phyloP scores from a whole-genome alignment of 2,113 vertebrate species.

The Stegastes partitus region DNA sequence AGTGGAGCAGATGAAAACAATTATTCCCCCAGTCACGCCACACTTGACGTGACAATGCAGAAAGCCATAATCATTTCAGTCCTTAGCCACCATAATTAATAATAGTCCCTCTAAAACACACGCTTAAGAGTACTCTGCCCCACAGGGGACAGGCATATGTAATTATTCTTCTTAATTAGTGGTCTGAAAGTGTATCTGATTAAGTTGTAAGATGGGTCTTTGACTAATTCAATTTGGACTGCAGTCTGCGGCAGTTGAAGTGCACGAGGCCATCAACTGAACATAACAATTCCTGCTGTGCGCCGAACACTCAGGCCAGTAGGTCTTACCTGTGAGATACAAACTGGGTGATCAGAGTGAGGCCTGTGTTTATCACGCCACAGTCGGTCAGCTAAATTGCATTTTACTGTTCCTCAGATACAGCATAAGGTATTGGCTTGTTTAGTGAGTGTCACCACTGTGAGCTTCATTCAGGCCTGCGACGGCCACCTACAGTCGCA shows the following conservation, averaged over 20 bases:
- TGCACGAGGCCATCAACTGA: conserved; percentile 63
- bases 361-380: conserved; percentile 9
- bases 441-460: conserved; percentile 26
- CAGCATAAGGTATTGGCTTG: conserved; percentile 9
- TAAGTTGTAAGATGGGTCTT: conserved; percentile 79
- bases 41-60: conserved; percentile 77
- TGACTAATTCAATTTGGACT: conserved; percentile 81
- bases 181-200: conserved; percentile 83
- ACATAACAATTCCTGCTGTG: conserved; percentile 48
- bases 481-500: conserved; percentile 20
- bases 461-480: conserved; percentile 31
- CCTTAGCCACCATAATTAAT: conserved; percentile 76
- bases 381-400: conserved; percentile 33
- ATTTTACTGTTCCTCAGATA: conserved; percentile 24
- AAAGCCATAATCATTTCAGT: conserved; percentile 69
- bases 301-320: conserved; percentile 29
- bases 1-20: conserved; percentile 77
- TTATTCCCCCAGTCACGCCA: conserved; percentile 79
- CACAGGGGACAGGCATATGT: conserved; percentile 75
- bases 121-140: conserved; percentile 62
- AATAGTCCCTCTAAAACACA: conserved; percentile 72
- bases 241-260: conserved; percentile 65
- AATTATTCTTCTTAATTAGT: conserved; percentile 86
- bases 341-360: conserved; percentile 31
- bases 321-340: conserved; percentile 29